Evolutionary conservation across 2,113 vertebrate species (phyloP).

Genomic region (Dicrurus megarhynchus): DNA sequence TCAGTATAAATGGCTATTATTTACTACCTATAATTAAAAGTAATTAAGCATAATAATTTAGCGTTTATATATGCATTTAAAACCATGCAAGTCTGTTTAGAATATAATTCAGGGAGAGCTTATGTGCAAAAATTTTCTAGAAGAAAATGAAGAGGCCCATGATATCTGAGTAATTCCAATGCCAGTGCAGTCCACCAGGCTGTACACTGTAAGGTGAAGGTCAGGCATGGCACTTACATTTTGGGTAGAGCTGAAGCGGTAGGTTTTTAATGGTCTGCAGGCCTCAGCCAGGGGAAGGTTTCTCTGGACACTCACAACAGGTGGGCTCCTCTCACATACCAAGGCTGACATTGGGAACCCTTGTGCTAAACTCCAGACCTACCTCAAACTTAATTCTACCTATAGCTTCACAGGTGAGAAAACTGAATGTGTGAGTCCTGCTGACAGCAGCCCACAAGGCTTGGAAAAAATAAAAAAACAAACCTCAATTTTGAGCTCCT

Average conservation of each 20-base stretch:
- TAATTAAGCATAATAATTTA: background rate
- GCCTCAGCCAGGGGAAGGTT: background rate
- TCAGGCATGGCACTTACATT: background rate
- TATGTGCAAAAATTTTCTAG: background rate
- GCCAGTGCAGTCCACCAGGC: background rate
- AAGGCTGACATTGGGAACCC: background rate
- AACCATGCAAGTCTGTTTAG: background rate
- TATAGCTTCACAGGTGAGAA: background rate
- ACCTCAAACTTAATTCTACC: background rate
- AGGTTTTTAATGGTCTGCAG: background rate
- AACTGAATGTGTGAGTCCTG: background rate
- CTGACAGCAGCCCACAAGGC: background rate
- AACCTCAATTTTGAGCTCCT: background rate
- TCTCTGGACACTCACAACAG: background rate
- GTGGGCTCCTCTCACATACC: background rate
- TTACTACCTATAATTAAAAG: background rate
- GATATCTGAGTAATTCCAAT: rapidly evolving
- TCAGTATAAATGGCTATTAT: background rate
- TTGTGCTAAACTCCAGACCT: background rate
- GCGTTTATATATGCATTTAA: background rate
- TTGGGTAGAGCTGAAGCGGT: background rate
- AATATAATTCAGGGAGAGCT: background rate
- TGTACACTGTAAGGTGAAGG: background rate
- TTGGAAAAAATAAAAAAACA: background rate
- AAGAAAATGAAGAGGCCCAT: background rate